Base-by-base conservation (phyloP, 1,140 invertebrate species). In the Calephelis nemesis region DNA sequence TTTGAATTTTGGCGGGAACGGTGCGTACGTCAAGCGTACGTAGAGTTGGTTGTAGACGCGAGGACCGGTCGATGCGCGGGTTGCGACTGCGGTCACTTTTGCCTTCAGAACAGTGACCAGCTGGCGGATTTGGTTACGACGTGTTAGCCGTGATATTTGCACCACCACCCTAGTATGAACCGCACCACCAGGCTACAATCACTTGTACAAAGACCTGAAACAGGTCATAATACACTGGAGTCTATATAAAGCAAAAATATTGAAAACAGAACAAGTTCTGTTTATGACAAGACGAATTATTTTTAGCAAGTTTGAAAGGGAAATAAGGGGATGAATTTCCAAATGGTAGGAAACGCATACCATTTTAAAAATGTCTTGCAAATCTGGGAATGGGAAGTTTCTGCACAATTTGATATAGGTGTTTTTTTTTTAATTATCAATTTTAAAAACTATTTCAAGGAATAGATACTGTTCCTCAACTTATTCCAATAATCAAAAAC, bases 1-100 rank as follows among this genome's bases (percentile, higher is more conserved):
- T 91, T 89, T 78, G 82, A 89, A 85, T 84, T 78, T 74, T 85
- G 88, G 88, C 88, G 88, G 85, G 86, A 83, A 82, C 71, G 69
- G 82, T 88, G 88, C 85, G 87, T 86, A 84, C 79, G 80, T 86
- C 64, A 77, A 75, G 76, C 81, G 82, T 85, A 79, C 80, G 85
- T 83, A 76, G 70, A 76, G 60, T 58, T 66, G 48, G 66, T 58
- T 50, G 76, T 74, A 72, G 81, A 75, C 88, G 86, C 87, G 76
- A 77, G 70, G 82, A 82, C 73, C 80, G 80, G 74, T 76, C 85
- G 86, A 84, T 83, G 84, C 83, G 85, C 87, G 81, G 81, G 72
- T 75, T 73, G 80, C 83, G 84, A 89, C 87, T 91, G 87, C 79
- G 83, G 85, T 82, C 81, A 83, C 73, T 78, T 70, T 72, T 76